Conservation (phyloP, 1,140 invertebrate species). For the Aporrectodea caliginosa region DNA sequence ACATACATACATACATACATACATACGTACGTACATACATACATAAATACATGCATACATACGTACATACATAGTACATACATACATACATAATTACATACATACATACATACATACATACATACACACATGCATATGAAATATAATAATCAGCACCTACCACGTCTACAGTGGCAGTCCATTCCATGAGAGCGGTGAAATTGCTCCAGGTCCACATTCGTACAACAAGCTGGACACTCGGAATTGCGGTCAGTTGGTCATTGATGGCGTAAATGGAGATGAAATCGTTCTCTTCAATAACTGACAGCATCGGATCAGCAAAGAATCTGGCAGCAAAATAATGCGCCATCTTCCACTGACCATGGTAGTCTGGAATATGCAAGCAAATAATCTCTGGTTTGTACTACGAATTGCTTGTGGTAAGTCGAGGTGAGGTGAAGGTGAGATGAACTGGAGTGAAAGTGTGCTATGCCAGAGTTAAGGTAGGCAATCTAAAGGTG, state of each 20-base stretch:
- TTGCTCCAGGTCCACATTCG: background rate
- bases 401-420: too few relatives aligned
- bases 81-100: background rate
- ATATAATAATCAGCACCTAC: background rate
- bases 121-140: background rate
- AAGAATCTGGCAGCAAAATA: constrained; percentile 84
- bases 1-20: too few relatives aligned
- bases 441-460: too few relatives aligned
- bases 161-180: background rate
- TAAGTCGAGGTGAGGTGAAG: too few relatives aligned
- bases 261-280: background rate
- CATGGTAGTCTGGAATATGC: constrained; percentile 76
- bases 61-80: background rate
- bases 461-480: too few relatives aligned
- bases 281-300: background rate
- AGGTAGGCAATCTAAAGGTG: too few relatives aligned
- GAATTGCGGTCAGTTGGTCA: background rate
- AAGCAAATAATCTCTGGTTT: too few relatives aligned
- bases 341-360: constrained; percentile 86
- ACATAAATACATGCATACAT: too few relatives aligned
- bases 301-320: constrained; percentile 65
- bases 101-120: too few relatives aligned
- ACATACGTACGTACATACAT: too few relatives aligned
- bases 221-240: background rate
- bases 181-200: background rate